Percentiles rank a stretch among this genome's conserved stretches.
Evolutionary conservation across 1,140 invertebrate genomes (phyloP).

Genomic region (Parapsyche elsis): DNA sequence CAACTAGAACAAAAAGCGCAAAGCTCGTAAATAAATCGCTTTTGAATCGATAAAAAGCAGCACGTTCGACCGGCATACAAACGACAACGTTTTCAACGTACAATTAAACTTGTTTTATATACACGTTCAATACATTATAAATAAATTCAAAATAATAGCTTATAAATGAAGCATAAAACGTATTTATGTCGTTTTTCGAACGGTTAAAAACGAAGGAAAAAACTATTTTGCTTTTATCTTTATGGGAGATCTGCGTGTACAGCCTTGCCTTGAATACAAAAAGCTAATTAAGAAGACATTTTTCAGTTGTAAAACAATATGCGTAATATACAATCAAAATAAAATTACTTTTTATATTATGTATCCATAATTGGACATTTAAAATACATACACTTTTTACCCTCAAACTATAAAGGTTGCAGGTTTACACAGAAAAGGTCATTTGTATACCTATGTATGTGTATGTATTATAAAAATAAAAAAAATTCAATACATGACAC

Average conservation of each 20-base stretch:
- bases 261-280: constrained; percentile 24
- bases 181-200: constrained; percentile 11
- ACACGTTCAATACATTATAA: neutral
- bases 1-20: neutral
- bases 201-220: constrained; percentile 27
- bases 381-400: too few species aligned
- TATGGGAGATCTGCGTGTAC: constrained; percentile 31
- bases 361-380: neutral
- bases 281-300: constrained; percentile 30
- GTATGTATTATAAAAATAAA: too few species aligned
- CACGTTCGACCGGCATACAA: neutral
- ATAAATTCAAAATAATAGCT: constrained; percentile 15
- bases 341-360: neutral
- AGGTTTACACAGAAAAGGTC: too few species aligned
- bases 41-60: neutral
- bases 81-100: too few species aligned
- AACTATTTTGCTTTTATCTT: constrained; percentile 19
- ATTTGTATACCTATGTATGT: too few species aligned
- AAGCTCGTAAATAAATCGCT: neutral
- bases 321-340: constrained; percentile 9
- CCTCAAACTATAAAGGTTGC: too few species aligned
- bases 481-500: too few species aligned
- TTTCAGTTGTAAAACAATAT: constrained; percentile 33
- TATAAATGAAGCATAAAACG: neutral
- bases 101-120: too few species aligned